Evolutionary conservation across 2,797 vertebrate species (phyloP), one percentile per base, ranked within the genome.

Genomic region (Xiphophorus birchmanni): DNA sequence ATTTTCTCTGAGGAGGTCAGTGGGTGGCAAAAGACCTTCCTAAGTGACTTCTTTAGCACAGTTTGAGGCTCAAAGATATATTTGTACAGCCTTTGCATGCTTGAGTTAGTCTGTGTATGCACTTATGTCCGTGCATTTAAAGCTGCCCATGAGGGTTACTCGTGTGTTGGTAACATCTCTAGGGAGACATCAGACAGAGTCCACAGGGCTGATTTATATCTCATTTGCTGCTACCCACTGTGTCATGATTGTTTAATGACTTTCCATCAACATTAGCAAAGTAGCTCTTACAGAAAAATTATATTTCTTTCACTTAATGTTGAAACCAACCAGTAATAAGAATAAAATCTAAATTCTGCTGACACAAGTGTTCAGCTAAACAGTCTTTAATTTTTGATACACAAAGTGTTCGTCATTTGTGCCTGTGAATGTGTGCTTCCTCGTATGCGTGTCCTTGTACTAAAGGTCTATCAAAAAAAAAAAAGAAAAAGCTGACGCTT

Each of bases 101-200:
- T 37, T 76, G 29, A 35, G 32, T 73, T 73, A 44, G 42, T 79
- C 63, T 76, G 69, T 76, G 45, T 54, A 8, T 78, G 82, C 23
- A 17, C 71, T n/a, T 73, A 76, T 71, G 74, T 74, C 44, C 82
- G 80, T 76, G 63, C 77, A 52, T 80, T 71, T 44, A 71, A 69
- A 78, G 18, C 26, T 12, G 56, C 32, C 75, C 73, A 4, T 12
- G 50, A 76, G 44, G 79, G 88, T 79, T 81, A 69, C 52, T 81
- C 56, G 74, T 89, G 90, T 91, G 91, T 60, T 91, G 83, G 40
- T 87, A 78, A 89, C 74, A 69, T 92, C 91, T 91, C 88, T 37
- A 42, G 84, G 89, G 90, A 86, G 58, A 76, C 42, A 52, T 85
- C 73, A 54, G 84, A 88, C 82, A 86, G 77, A 85, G 80, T 86